phyloP scores from a whole-genome alignment of 1,140 invertebrate genomes.

The Helicoverpa zea region DNA sequence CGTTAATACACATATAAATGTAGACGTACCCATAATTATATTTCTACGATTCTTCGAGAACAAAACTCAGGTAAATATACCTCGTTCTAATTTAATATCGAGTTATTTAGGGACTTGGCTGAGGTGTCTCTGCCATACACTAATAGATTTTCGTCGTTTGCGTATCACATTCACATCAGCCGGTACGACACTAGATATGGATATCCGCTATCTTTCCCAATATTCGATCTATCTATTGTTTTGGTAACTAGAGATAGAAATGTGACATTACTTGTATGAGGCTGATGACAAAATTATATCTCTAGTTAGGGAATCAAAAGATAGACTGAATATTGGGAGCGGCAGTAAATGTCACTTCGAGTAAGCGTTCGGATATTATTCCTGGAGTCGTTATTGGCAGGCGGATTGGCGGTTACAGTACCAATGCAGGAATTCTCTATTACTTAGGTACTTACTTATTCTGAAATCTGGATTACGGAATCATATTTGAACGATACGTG shows the following conservation, averaged over 20 bases:
- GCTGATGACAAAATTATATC: too few species aligned
- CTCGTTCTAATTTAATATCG: slow-evolving; percentile 5
- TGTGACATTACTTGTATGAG: too few species aligned
- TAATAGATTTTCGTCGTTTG: background rate
- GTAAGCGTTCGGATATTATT: background rate
- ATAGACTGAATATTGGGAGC: too few species aligned
- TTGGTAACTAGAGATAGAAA: too few species aligned
- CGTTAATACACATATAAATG: too few species aligned
- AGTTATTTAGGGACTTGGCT: slow-evolving; percentile 28
- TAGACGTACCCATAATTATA: too few species aligned
- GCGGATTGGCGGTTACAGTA: background rate
- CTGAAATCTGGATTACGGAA: background rate
- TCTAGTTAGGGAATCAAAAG: too few species aligned
- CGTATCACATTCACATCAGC: background rate
- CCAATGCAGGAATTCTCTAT: background rate
- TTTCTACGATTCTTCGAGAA: background rate
- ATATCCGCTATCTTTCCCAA: background rate
- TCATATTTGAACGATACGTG: background rate
- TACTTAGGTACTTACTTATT: background rate
- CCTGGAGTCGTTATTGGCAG: background rate
- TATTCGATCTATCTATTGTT: background rate
- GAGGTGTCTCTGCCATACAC: background rate
- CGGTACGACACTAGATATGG: background rate
- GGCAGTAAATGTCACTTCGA: background rate
- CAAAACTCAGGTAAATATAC: slow-evolving; percentile 11